These are phyloP conservation scores for Tyrophagus putrescentiae DNA, from an alignment of 1,140 invertebrate genomes.

Conservation along the genomic window DNA sequence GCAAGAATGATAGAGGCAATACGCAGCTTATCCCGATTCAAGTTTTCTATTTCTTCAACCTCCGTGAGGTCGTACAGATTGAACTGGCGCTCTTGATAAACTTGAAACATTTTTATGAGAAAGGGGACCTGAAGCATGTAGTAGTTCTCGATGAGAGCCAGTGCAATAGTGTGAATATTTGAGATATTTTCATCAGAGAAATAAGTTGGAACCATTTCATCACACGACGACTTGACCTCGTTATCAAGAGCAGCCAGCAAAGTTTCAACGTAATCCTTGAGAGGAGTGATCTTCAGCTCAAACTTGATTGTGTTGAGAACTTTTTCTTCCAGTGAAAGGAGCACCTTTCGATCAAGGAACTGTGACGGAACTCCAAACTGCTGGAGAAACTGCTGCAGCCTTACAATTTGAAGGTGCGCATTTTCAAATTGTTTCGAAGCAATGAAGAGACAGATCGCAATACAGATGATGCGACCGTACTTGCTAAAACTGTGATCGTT, in stretches of 20 bases:
- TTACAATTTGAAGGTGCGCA: neutral
- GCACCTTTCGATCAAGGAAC: neutral
- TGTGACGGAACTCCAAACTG: neutral
- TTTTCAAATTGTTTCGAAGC: neutral
- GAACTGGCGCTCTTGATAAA: neutral
- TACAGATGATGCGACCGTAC: neutral
- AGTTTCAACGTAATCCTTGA: neutral
- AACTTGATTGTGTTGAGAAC: neutral
- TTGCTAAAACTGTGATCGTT: neutral
- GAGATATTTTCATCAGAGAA: neutral
- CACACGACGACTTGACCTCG: too few species aligned
- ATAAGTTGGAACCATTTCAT: too few species aligned
- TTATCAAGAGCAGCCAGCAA: too few species aligned
- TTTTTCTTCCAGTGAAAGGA: neutral
- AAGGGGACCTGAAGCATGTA: neutral
- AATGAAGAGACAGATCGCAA: constrained; percentile 12
- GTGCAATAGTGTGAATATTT: neutral
- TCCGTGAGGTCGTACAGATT: neutral
- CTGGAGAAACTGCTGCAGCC: neutral
- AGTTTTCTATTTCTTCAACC: neutral
- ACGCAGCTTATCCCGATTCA: neutral
- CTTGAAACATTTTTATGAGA: neutral
- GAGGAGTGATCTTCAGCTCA: neutral
- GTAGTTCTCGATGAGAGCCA: neutral
- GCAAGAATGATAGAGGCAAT: neutral